Conservation (phyloP, 2,888 invertebrate species). For the Nomada fabriciana region DNA sequence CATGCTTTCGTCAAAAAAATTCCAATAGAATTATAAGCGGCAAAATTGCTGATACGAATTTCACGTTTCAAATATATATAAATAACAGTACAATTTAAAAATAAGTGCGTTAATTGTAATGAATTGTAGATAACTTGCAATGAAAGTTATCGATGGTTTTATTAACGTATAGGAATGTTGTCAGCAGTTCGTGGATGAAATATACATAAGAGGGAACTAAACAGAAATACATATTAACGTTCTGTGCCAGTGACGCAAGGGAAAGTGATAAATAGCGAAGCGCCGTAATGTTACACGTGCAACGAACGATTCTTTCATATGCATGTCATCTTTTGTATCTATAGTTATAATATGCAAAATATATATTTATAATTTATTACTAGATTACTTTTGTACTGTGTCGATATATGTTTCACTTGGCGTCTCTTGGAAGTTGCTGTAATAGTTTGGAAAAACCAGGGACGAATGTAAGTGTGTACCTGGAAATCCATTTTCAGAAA, state of each 20-base stretch:
- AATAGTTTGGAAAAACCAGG: background rate
- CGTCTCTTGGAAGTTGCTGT: background rate
- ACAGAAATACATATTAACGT: slow-evolving; percentile 20
- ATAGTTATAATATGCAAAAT: slow-evolving; percentile 65
- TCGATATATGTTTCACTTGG: slow-evolving; percentile 24
- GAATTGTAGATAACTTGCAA: background rate
- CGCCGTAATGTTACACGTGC: slow-evolving; percentile 33
- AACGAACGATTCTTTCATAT: slow-evolving; percentile 52
- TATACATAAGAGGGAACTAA: background rate
- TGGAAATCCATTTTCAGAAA: slow-evolving; percentile 49
- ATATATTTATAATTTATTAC: slow-evolving; percentile 73
- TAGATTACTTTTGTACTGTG: slow-evolving; percentile 52
- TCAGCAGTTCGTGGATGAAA: slow-evolving; percentile 9
- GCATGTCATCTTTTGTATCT: slow-evolving; percentile 67
- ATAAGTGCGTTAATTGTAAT: background rate
- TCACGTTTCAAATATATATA: background rate
- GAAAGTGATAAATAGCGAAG: slow-evolving; percentile 33
- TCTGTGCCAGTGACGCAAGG: slow-evolving; percentile 44
- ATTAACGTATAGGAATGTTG: background rate
- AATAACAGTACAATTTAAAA: background rate
- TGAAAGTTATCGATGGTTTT: background rate
- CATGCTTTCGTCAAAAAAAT: background rate
- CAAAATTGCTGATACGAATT: background rate
- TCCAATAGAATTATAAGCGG: background rate
- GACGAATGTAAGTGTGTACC: background rate